phyloP scores from a whole-genome alignment of 2,113 vertebrate species.

The Platichthys stellatus region DNA sequence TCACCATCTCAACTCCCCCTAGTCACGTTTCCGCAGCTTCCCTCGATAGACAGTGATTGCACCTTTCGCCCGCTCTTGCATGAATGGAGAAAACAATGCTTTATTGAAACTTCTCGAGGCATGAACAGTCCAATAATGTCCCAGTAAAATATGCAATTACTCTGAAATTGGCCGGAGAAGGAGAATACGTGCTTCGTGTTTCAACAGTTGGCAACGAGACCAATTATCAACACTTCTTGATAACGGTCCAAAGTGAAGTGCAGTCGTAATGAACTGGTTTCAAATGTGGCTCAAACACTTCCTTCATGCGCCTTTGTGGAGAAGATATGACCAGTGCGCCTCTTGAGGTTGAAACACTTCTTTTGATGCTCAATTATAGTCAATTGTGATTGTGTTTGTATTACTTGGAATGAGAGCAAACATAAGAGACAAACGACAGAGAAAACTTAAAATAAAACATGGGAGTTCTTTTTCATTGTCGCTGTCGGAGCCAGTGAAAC shows the following conservation, averaged over 20 bases:
- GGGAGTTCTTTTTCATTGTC: constrained; percentile 6
- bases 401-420: constrained; percentile 10
- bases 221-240: constrained; percentile 50
- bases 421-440: constrained; percentile 21
- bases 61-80: constrained; percentile 33
- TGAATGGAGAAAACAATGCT: constrained; percentile 46
- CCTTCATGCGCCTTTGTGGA: background rate
- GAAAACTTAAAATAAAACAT: background rate
- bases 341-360: constrained; percentile 25
- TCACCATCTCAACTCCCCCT: background rate
- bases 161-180: constrained; percentile 31
- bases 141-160: constrained; percentile 55
- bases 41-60: constrained; percentile 51
- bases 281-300: constrained; percentile 7
- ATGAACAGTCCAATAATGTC: constrained; percentile 28
- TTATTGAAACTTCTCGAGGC: constrained; percentile 56
- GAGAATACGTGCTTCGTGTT: constrained; percentile 24
- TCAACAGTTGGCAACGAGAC: constrained; percentile 33
- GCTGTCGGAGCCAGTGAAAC: constrained; percentile 20
- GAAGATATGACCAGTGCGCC: constrained; percentile 19
- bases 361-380: constrained; percentile 49
- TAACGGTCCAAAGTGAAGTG: constrained; percentile 28
- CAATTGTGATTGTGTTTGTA: constrained; percentile 11
- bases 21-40: constrained; percentile 22
- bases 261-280: constrained; percentile 41